Conservation (phyloP, 2,888 invertebrate species). For the Miltochrista miniata region DNA sequence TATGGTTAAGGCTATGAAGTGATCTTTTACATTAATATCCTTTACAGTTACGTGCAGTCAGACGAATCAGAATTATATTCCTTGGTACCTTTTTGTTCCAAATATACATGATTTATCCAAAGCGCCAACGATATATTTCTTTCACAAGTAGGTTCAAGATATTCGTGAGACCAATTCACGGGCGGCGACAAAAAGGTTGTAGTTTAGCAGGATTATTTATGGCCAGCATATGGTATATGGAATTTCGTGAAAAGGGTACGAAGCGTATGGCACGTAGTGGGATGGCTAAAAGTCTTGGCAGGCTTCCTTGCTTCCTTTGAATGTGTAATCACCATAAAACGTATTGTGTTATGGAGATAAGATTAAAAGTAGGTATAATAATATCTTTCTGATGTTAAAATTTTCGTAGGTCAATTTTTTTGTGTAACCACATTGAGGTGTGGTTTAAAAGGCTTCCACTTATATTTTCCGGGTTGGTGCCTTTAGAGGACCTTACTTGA, state of each 20-base stretch:
- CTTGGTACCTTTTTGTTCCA: no score
- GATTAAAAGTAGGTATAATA: constrained; percentile 3
- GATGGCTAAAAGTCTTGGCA: constrained; percentile 3
- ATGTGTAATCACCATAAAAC: background rate
- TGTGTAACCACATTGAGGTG: no score
- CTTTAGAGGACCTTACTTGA: no score
- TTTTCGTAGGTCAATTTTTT: no score
- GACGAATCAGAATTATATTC: no score
- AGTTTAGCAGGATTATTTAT: constrained; percentile 28
- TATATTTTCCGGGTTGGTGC: no score
- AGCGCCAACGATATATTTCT: background rate
- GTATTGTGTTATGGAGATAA: background rate
- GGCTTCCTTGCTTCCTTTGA: background rate
- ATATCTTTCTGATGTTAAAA: no score
- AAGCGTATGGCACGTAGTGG: constrained; percentile 10
- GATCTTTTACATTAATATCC: no score
- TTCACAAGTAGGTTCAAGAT: no score
- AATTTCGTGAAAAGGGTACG: constrained; percentile 24
- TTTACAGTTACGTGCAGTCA: no score
- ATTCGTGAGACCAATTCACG: constrained; percentile 7
- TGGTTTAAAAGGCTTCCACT: no score
- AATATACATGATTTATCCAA: background rate
- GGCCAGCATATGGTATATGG: constrained; percentile 7
- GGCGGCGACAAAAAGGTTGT: constrained; percentile 23
- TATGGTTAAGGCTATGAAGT: no score